Conservation (phyloP, 2,888 invertebrate species). For the Desoria tigrina region DNA sequence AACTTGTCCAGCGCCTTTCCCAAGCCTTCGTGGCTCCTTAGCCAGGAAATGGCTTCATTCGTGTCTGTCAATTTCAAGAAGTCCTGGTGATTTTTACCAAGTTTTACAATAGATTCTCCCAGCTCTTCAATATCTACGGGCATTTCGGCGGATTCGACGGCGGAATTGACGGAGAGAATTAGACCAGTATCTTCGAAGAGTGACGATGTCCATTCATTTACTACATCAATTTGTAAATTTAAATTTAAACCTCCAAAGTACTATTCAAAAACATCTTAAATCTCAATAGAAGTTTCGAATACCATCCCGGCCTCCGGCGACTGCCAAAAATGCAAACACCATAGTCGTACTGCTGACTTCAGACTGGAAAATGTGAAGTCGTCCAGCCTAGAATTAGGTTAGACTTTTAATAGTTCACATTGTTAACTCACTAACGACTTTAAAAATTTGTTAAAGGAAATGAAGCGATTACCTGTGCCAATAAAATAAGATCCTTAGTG, state of each 20-base stretch:
- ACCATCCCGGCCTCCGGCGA: constrained; percentile 55
- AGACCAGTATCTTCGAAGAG: constrained; percentile 70
- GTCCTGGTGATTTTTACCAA: constrained; percentile 57
- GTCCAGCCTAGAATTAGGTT: too few species aligned
- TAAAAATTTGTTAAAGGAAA: too few species aligned
- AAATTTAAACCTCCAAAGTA: neutral
- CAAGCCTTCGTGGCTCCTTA: constrained; percentile 56
- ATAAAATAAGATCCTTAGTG: too few species aligned
- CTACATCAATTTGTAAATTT: constrained; percentile 22
- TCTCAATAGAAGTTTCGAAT: constrained; percentile 21
- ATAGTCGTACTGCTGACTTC: constrained; percentile 54
- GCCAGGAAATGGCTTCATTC: constrained; percentile 63
- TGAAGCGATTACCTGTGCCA: too few species aligned
- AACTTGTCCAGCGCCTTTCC: constrained; percentile 64
- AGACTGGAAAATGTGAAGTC: constrained; percentile 56
- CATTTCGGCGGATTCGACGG: constrained; percentile 75
- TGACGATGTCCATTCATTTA: constrained; percentile 65
- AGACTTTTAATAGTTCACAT: too few species aligned
- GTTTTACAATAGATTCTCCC: constrained; percentile 58
- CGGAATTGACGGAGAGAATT: constrained; percentile 68
- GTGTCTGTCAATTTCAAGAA: constrained; percentile 55
- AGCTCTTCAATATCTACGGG: constrained; percentile 63
- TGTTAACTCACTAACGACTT: too few species aligned
- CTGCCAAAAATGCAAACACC: constrained; percentile 52
- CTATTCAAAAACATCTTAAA: neutral